Base-by-base conservation (phyloP, 2,888 invertebrate genomes). In the Drepanosiphum platanoidis region DNA sequence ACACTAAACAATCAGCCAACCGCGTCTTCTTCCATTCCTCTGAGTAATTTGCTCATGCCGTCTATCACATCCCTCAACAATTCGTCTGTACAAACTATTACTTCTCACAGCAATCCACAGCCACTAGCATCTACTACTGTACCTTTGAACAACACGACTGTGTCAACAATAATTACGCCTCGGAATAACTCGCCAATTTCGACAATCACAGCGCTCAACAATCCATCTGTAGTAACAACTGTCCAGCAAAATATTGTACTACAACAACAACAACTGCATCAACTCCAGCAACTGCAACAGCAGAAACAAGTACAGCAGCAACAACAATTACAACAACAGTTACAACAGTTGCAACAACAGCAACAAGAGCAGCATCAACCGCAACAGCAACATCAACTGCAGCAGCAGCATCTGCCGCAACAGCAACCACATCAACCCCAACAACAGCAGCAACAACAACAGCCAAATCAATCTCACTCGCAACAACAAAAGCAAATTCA, bases 201-300 rank as follows among this genome's bases (percentile, higher is more conserved):
- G 9, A 71, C 81, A 39, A 72, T 81, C 0, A 0, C 81, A n/a
- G 81, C 58, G 0, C 81, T 81, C 30, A 81, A 71, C 42, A 81
- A 71, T 5, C 71, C 71, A n/a, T 71, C 81, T 1, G 61, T 81
- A 39, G 81, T 81, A 1, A 81, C 81, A 30, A 70, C 80, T 1
- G 42, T 61, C 15, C 81, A 81, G 3, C 81, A 81, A 39, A 81
- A 61, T 61, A 81, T 81, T 71, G 81, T 72, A n/a, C n/a, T 61
- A 22, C 81, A 81, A 39, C 81, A 81, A 22, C 70, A 58, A 11
- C 71, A 58, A 15, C 39, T 32, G 1, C 64, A 75, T 30, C 61
- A 52, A 22, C 18, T 34, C 3, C 80, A 36, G 18, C 58, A 58
- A 30, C 36, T 27, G 1, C 34, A 70, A 70, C 52, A 52, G 22